These are phyloP conservation scores for Aurelia coerulea DNA, from an alignment of 30 jellyfish, hydroid and myxozoan genomes.

Conservation along the genomic window DNA sequence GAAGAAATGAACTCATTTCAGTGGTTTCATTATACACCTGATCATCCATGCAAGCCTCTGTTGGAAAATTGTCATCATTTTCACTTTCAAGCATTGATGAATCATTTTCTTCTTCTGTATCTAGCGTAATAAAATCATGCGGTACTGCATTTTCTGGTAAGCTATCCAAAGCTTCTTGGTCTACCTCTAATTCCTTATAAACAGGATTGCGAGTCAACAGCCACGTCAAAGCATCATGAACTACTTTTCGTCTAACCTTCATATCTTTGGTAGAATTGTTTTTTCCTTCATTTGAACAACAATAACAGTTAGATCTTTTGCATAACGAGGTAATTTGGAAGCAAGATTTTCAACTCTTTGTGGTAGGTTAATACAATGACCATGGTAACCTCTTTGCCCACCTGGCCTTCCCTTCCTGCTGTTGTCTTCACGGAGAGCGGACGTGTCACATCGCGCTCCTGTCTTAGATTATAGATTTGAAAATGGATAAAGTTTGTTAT, in stretches of 20 bases:
- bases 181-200: background rate
- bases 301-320: background rate
- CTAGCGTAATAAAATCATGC: background rate
- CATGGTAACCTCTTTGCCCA: constrained; percentile 16
- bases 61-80: background rate
- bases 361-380: constrained; percentile 22
- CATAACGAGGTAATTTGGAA: background rate
- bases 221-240: constrained; percentile 2
- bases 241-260: background rate
- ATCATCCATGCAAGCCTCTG: background rate
- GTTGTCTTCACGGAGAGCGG: too few species aligned
- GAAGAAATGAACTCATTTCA: background rate
- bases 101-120: background rate
- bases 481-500: too few species aligned
- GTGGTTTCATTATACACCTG: background rate
- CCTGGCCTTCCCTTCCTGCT: too few species aligned
- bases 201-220: constrained; percentile 10
- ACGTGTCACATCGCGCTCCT: too few species aligned
- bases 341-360: background rate
- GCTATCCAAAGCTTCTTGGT: background rate
- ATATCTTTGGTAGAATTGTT: background rate
- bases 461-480: too few species aligned
- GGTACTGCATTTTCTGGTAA: background rate
- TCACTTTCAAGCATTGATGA: background rate
- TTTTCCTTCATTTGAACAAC: background rate